Conservation (phyloP, 2,113 vertebrate species). For the Columba janthina region DNA sequence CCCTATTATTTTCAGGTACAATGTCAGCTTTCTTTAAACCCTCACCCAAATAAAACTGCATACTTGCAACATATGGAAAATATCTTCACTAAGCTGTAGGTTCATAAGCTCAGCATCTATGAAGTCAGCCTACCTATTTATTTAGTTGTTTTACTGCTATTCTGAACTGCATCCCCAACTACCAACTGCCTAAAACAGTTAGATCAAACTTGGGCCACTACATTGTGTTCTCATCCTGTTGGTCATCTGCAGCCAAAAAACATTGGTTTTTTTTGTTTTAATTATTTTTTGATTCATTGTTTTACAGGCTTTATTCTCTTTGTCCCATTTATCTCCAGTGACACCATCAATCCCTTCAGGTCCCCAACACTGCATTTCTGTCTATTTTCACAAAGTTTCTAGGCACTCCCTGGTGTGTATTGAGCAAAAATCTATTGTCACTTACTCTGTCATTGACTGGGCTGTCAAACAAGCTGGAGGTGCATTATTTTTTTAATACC, state of each 20-base stretch:
- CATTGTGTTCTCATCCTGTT: neutral
- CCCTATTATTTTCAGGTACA: neutral
- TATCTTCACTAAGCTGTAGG: neutral
- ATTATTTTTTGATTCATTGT: neutral
- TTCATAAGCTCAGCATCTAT: neutral
- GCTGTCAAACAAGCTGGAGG: neutral
- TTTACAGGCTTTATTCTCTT: neutral
- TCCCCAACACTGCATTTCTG: neutral
- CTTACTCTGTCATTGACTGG: neutral
- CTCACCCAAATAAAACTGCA: neutral
- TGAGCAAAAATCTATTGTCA: slow-evolving; percentile 15
- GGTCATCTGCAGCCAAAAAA: neutral
- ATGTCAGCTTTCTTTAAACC: neutral
- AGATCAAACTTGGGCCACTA: neutral
- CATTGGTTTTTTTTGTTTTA: neutral
- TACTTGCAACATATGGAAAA: neutral
- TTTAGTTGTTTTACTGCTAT: neutral
- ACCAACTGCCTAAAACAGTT: neutral
- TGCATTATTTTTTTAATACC: neutral
- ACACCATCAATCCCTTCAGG: neutral
- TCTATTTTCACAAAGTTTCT: slow-evolving; percentile 2
- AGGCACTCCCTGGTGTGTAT: neutral
- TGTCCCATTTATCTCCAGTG: neutral
- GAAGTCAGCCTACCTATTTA: neutral
- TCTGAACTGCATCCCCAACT: neutral